Evolutionary conservation across 2,888 invertebrate genomes (phyloP), one percentile per base, ranked within the genome.

Genomic region (Eupithecia subfuscata): DNA sequence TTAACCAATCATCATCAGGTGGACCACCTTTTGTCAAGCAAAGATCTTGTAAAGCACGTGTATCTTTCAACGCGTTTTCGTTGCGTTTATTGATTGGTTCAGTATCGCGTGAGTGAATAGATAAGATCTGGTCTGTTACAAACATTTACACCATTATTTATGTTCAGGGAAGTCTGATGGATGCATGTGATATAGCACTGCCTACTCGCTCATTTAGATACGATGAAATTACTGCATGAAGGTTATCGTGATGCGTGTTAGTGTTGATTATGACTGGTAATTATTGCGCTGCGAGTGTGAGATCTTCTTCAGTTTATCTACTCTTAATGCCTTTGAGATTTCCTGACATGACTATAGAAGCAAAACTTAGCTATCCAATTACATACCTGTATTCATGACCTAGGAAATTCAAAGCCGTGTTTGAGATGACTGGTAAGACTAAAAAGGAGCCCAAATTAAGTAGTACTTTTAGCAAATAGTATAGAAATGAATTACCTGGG

Each of bases 401-500:
- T 52, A 52, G 9, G n/a, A 52, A 52, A 56, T 56, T 22, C 22
- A n/a, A 22, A 11, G 9, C 52, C n/a, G 52, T 52, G 52, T 52
- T 48, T 48, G 7, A 18, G 6, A 52, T 48, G 6, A 48, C 18
- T 48, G 52, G 9, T 52, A 52, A 52, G n/a, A 52, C n/a, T 8
- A 2, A 56, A 56, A 56, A 56, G n/a, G 52, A 9, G 3, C 22
- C 11, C 52, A 56, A 56, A 11, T n/a, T 56, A 9, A 56, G 52
- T 56, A 22, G n/a, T n/a, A n/a, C n/a, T n/a, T n/a, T n/a, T 52
- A 52, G 22, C 52, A 56, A 56, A 56, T 52, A 52, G 22, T 2
- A n/a, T 40, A 12, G 11, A 16, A 43, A 25, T 40, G 12, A 25
- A 22, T 68, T 68, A 97, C 90, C 99, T 96, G 0, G 99, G 98